A percentile compares a stretch with the other conserved stretches of the same genome.
Conservation (phyloP, 2,113 vertebrate species). For the Petrocephalus zakoni region DNA sequence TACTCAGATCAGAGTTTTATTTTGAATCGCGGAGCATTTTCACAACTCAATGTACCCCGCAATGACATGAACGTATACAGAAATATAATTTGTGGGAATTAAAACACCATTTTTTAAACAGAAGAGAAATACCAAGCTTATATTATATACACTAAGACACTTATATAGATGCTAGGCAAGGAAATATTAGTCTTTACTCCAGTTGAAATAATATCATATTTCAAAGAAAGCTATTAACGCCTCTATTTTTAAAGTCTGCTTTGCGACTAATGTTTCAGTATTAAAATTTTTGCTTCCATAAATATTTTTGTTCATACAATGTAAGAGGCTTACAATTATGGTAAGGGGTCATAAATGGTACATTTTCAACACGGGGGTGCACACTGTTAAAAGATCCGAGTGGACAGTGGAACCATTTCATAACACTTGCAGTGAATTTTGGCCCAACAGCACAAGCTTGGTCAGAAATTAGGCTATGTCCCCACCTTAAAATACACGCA, state of each 20-base stretch:
- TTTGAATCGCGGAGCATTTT: neutral
- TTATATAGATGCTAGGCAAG: constrained; percentile 21
- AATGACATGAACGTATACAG: constrained; percentile 1
- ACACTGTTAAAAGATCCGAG: neutral
- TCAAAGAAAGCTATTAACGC: constrained; percentile 12
- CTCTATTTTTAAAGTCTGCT: constrained; percentile 14
- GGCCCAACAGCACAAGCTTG: neutral
- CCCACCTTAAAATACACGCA: neutral
- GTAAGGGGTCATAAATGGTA: neutral
- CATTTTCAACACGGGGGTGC: neutral
- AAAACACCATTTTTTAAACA: constrained; percentile 7
- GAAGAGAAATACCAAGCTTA: constrained; percentile 11
- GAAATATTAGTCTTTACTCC: neutral
- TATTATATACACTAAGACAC: constrained; percentile 17
- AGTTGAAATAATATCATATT: constrained; percentile 19
- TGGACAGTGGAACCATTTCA: neutral
- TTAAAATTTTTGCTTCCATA: neutral
- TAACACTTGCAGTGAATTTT: neutral
- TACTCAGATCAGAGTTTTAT: neutral
- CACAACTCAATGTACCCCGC: neutral
- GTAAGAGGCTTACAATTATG: neutral
- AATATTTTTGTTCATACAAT: neutral
- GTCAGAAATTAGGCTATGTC: neutral
- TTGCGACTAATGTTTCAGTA: neutral
- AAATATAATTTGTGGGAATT: constrained; percentile 11